A percentile compares a stretch with the other conserved stretches of the same genome.
phyloP scores from a whole-genome alignment of 1,140 invertebrate species.

The Bombus affinis region DNA sequence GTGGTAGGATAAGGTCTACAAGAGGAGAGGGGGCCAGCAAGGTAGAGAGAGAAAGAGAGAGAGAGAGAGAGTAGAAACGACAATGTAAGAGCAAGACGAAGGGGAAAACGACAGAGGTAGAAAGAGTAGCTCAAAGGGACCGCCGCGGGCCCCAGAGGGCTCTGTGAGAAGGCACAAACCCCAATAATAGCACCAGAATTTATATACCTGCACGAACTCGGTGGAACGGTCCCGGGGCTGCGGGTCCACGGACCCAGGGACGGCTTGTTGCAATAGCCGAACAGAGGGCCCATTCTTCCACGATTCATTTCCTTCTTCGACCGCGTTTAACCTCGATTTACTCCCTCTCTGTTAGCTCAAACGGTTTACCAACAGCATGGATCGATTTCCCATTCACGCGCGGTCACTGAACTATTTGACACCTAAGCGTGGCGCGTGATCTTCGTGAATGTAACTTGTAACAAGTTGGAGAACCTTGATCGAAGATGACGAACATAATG shows the following conservation, averaged over 20 bases:
- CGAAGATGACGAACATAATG: neutral
- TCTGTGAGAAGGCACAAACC: slow-evolving; percentile 80
- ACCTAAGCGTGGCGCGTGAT: neutral
- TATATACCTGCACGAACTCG: slow-evolving; percentile 81
- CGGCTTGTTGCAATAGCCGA: slow-evolving; percentile 52
- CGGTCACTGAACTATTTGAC: slow-evolving; percentile 4
- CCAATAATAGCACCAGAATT: slow-evolving; percentile 83
- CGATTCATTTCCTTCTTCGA: slow-evolving; percentile 7
- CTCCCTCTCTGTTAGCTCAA: neutral
- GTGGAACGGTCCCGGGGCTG: slow-evolving; percentile 73
- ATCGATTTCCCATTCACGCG: neutral
- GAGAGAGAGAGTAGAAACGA: slow-evolving; percentile 52
- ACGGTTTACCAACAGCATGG: neutral
- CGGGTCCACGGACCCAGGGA: slow-evolving; percentile 64
- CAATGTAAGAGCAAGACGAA: slow-evolving; percentile 44
- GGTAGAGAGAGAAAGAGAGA: slow-evolving; percentile 28
- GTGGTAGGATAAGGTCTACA: slow-evolving; percentile 36
- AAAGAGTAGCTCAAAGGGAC: slow-evolving; percentile 76
- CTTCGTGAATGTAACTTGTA: no score
- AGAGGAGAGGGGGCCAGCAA: no score
- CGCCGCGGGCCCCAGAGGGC: slow-evolving; percentile 72
- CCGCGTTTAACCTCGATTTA: slow-evolving; percentile 11
- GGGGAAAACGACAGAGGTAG: slow-evolving; percentile 61
- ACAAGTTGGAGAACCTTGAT: neutral
- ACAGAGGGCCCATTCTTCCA: slow-evolving; percentile 22